phyloP scores from a whole-genome alignment of 1,140 invertebrate genomes.

The Asbolus verrucosus region DNA sequence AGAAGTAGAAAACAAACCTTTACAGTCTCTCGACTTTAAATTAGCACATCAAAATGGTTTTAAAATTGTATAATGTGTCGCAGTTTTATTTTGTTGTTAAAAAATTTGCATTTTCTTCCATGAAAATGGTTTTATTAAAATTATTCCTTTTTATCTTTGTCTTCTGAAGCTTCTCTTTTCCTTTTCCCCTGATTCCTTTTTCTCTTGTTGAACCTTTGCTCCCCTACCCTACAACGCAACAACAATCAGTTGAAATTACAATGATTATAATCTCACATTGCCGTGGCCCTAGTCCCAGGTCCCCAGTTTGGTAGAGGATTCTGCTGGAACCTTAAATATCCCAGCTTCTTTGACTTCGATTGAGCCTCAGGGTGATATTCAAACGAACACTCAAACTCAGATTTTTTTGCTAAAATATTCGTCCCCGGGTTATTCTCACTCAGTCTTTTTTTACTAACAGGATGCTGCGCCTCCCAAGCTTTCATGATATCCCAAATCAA shows the following conservation, averaged over 20 bases:
- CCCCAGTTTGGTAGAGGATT: conserved; percentile 93
- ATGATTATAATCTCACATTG: conserved; percentile 71
- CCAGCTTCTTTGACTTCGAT: conserved; percentile 80
- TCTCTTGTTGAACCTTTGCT: conserved; percentile 71
- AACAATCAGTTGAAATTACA: background rate
- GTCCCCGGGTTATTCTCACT: conserved; percentile 68
- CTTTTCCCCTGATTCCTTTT: conserved; percentile 72
- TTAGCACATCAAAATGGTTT: background rate
- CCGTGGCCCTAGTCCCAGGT: conserved; percentile 80
- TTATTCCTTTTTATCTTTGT: conserved; percentile 26
- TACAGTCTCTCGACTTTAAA: too few relatives aligned
- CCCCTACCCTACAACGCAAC: conserved; percentile 68
- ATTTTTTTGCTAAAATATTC: conserved; percentile 70
- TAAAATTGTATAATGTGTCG: background rate
- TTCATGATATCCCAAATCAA: conserved; percentile 95
- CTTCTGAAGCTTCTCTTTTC: conserved; percentile 57
- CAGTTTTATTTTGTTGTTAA: too few relatives aligned
- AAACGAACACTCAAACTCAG: conserved; percentile 69
- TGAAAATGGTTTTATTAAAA: too few relatives aligned
- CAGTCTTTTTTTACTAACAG: conserved; percentile 70
- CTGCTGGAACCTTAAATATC: conserved; percentile 83
- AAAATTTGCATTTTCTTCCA: too few relatives aligned
- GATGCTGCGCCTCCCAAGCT: conserved; percentile 80
- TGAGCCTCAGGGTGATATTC: conserved; percentile 79
- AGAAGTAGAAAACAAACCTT: too few relatives aligned